A percentile compares a stretch with the other conserved stretches of the same genome.
phyloP scores from a whole-genome alignment of 1,140 invertebrate species.

The Cherax quadricarinatus region DNA sequence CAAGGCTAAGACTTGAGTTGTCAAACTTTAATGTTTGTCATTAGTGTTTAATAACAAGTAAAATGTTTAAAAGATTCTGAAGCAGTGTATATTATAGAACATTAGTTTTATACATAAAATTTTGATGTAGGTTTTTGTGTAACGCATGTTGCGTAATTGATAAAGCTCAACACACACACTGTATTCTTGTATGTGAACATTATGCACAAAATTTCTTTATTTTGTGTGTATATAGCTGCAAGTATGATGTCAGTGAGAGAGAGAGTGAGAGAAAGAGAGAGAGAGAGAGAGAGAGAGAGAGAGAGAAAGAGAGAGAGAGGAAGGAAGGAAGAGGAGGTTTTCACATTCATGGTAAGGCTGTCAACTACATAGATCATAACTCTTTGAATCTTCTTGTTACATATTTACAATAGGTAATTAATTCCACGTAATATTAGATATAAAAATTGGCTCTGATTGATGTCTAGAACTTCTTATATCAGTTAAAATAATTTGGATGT shows the following conservation, averaged over 20 bases:
- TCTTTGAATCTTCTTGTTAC: conserved; percentile 48
- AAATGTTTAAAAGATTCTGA: neutral
- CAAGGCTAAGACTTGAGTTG: neutral
- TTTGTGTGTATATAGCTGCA: conserved; percentile 49
- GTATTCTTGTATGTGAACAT: conserved; percentile 63
- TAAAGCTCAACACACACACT: conserved; percentile 66
- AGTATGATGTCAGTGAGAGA: conserved; percentile 58
- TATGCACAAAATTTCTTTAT: conserved; percentile 57
- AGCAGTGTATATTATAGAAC: conserved; percentile 44
- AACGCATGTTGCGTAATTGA: conserved; percentile 59
- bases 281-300: conserved; percentile 39
- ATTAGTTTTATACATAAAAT: conserved; percentile 48
- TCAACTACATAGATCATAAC: conserved; percentile 26
- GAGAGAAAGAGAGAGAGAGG: conserved; percentile 13
- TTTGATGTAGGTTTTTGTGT: conserved; percentile 52
- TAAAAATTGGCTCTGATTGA: conserved; percentile 51
- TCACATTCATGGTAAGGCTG: conserved; percentile 58
- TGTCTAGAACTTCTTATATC: conserved; percentile 48
- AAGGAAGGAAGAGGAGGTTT: neutral
- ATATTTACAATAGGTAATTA: conserved; percentile 35
- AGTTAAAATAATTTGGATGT: neutral
- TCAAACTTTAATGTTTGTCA: neutral
- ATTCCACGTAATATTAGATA: conserved; percentile 18
- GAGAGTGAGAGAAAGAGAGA: conserved; percentile 3
- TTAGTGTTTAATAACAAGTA: neutral